These are phyloP conservation scores for Apamea epomidion DNA, from an alignment of 2,888 invertebrate species.

Conservation along the genomic window DNA sequence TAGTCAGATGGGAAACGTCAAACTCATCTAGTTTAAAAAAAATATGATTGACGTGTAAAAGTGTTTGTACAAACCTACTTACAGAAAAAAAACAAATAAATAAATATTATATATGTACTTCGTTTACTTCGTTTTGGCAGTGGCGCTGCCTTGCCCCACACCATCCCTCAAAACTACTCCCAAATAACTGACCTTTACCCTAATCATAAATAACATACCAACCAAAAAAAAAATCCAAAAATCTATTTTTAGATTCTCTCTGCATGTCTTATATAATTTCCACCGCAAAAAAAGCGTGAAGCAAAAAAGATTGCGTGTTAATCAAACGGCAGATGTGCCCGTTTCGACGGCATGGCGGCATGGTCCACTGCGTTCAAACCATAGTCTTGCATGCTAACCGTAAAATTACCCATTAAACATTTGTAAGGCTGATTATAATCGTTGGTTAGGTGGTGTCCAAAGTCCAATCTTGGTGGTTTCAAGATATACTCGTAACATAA, in stretches of 20 bases:
- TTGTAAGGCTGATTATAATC: background rate
- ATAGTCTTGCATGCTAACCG: constrained; percentile 31
- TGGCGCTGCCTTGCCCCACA: background rate
- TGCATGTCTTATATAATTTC: background rate
- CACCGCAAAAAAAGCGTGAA: background rate
- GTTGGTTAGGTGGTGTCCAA: background rate
- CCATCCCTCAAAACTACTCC: too few species aligned
- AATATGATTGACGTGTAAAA: too few species aligned
- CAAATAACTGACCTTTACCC: background rate
- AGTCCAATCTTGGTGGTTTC: background rate
- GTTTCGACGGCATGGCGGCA: constrained; percentile 21
- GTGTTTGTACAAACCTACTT: too few species aligned
- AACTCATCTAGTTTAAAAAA: too few species aligned
- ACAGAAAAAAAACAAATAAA: too few species aligned
- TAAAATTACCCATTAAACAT: constrained; percentile 5
- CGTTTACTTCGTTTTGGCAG: background rate
- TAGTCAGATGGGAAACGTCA: too few species aligned
- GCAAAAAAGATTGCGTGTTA: constrained; percentile 42
- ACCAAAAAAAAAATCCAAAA: background rate
- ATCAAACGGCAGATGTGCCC: constrained; percentile 30
- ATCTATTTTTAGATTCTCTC: background rate
- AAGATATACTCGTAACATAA: background rate
- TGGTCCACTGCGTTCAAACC: constrained; percentile 44
- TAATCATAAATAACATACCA: background rate
- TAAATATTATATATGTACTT: background rate